Percentiles rank a stretch among this genome's conserved stretches.
phyloP scores from a whole-genome alignment of 2,888 invertebrate genomes.

The Micoletzkya japonica region DNA sequence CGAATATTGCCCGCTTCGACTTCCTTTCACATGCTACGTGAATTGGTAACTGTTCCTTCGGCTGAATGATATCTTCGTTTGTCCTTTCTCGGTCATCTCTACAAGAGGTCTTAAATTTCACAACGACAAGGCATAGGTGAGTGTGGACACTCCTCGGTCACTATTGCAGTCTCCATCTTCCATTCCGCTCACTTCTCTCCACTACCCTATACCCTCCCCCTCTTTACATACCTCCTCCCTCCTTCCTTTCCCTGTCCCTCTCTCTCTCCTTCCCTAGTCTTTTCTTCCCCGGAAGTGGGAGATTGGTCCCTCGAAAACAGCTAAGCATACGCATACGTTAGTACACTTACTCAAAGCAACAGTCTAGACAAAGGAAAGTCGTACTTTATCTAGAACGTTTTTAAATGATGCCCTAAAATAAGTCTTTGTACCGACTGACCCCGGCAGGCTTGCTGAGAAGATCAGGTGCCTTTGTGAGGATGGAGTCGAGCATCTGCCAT shows the following conservation, averaged over 20 bases:
- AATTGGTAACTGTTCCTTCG: constrained; percentile 87
- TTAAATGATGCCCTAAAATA: too few relatives aligned
- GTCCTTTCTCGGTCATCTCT: not conserved
- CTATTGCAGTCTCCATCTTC: too few relatives aligned
- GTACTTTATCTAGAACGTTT: too few relatives aligned
- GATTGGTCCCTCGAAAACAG: too few relatives aligned
- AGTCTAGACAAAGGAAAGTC: too few relatives aligned
- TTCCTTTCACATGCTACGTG: constrained; percentile 91
- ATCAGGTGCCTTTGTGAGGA: constrained; percentile 86
- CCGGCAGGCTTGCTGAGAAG: constrained; percentile 82
- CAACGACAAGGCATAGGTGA: not conserved
- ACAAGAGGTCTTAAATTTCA: not conserved
- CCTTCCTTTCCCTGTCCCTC: not conserved
- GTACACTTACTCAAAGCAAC: too few relatives aligned
- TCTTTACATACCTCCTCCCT: not conserved
- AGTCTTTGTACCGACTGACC: constrained; percentile 39
- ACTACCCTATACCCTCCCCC: not conserved
- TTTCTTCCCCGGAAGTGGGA: too few relatives aligned
- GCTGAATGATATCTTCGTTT: constrained; percentile 70
- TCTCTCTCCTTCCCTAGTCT: not conserved
- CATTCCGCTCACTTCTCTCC: too few relatives aligned
- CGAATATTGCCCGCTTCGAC: constrained; percentile 87
- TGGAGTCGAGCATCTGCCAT: constrained; percentile 88
- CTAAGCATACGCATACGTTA: too few relatives aligned
- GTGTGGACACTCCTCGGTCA: too few relatives aligned